Conservation (phyloP, 2,113 vertebrate genomes). For the Numida meleagris region DNA sequence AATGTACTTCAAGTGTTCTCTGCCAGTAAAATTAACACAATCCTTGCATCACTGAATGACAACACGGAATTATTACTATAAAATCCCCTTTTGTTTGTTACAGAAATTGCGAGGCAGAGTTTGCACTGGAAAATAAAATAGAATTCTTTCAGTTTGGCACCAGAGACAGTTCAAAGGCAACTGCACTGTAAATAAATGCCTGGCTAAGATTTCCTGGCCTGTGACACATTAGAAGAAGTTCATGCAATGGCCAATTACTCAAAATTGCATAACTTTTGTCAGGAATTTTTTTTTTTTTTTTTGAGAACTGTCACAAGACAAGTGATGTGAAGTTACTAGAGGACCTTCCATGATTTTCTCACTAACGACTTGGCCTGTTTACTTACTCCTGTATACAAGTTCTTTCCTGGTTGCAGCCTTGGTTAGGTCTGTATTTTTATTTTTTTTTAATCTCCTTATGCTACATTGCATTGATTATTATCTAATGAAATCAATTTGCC, state of each 20-base stretch:
- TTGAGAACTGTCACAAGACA: neutral
- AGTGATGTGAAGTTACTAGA: neutral
- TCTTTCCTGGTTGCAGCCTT: neutral
- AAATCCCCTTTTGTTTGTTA: neutral
- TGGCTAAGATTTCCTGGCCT: constrained; percentile 10
- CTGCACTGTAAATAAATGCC: constrained; percentile 21
- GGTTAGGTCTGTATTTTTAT: neutral
- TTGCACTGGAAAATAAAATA: neutral
- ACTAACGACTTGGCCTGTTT: neutral
- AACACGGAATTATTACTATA: neutral
- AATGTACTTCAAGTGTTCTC: neutral
- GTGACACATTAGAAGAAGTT: neutral
- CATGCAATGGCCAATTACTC: neutral
- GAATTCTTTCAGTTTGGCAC: neutral
- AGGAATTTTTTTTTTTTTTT: neutral
- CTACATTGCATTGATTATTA: neutral
- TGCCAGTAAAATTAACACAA: neutral
- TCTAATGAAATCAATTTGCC: neutral
- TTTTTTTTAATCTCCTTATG: too few species aligned
- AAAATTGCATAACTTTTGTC: constrained; percentile 15
- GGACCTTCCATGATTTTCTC: neutral
- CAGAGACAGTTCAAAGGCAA: constrained; percentile 18
- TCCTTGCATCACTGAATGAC: neutral
- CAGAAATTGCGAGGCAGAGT: neutral
- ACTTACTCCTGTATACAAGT: neutral